Base-by-base conservation (phyloP, 2,113 vertebrate species). In the Dicaeum eximium region DNA sequence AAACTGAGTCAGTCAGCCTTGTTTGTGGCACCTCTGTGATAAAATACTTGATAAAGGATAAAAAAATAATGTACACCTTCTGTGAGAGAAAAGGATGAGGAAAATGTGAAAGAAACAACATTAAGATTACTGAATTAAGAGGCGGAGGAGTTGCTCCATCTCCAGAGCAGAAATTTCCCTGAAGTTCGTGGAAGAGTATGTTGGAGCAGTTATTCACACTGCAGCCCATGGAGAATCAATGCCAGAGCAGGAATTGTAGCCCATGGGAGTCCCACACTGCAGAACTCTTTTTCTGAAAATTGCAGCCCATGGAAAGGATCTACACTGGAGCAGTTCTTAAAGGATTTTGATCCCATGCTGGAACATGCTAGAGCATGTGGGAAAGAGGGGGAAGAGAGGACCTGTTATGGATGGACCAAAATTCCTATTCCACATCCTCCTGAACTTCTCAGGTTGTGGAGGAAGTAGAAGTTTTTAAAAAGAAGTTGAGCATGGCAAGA, bases 121-220 rank as follows among this genome's bases (percentile, higher is more conserved):
- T 20, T 10, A 38, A 48, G 2, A 1, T 19, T 38, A 5, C 3
- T 69, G 33, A 82, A 38, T 17, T 24, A 73, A 11, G 13, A 69
- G 1, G 1, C 2, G 5, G 4, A 62, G 7, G 10, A 44, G 2
- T 21, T 80, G 9, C 5, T 71, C 23, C 38, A 56, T 17, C 18
- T 38, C 22, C 17, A 61, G 25, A 61, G 20, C 30, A 56, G 30
- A 31, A 24, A 57, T 75, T 70, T 48, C 45, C 8, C 30, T 61
- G 22, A 10, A 66, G 37, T 11, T 20, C 10, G 16, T 15, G n/a
- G 7, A 67, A 35, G 16, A 51, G 4, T 14, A 4, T 9, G 14
- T 27, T 42, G 54, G 22, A 82, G 14, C 10, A 47, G 22, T 51
- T 51, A 40, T 6, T 18, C 25, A 20, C 22, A 33, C 16, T 37